Percentiles rank a stretch among this genome's conserved stretches.
Conservation (phyloP, 64 coral and sea anemone genomes). For the Astreopora myriophthalma region DNA sequence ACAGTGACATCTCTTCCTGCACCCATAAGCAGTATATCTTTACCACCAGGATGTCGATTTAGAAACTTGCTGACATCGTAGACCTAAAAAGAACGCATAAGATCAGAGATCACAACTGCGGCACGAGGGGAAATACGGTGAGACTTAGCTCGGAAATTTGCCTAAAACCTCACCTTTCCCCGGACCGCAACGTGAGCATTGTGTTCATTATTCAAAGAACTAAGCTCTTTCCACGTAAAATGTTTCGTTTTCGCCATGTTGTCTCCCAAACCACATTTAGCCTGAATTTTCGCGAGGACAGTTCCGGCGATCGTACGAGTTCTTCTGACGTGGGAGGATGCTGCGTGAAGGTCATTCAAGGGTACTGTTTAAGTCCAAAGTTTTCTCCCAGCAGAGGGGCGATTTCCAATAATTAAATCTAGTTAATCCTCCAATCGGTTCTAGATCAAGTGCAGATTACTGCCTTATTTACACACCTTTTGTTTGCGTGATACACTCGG, state of each 20-base stretch:
- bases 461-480: no score
- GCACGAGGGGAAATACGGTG: background rate
- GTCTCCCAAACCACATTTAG: background rate
- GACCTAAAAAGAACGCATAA: slow-evolving; percentile 23
- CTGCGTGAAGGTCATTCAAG: no score
- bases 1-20: slow-evolving; percentile 80
- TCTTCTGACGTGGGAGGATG: background rate
- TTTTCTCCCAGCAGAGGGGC: no score
- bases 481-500: no score
- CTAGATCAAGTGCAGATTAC: no score
- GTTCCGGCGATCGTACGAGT: background rate
- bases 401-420: no score
- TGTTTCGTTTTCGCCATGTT: slow-evolving; percentile 46
- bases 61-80: slow-evolving; percentile 85
- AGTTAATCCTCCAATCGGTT: no score
- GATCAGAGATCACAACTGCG: background rate
- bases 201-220: slow-evolving; percentile 36
- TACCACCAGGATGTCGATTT: slow-evolving; percentile 76
- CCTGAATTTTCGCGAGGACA: background rate
- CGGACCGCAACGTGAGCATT: slow-evolving; percentile 80
- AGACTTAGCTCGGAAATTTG: background rate
- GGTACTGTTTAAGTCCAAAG: no score
- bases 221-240: slow-evolving; percentile 82
- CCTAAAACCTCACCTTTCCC: slow-evolving; percentile 59
- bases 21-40: slow-evolving; percentile 78